Percentiles rank a stretch among this genome's conserved stretches.
These are phyloP conservation scores for Mechanitis messenoides DNA, from an alignment of 2,888 invertebrate genomes.

Conservation along the genomic window DNA sequence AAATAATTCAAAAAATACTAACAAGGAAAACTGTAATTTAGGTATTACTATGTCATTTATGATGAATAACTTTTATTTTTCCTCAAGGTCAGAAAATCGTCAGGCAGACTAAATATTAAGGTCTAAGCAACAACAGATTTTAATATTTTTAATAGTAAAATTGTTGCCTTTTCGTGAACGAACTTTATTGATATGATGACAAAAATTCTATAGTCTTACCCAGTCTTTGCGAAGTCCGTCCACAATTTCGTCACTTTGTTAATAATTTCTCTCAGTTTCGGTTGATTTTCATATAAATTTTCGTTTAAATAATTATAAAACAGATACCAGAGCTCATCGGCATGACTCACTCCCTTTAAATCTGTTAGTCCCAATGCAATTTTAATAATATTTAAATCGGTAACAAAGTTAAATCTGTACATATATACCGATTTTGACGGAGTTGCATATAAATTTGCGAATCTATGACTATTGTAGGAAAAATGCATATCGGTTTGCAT, in stretches of 20 bases:
- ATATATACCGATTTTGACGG: constrained; percentile 40
- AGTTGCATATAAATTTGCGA: constrained; percentile 40
- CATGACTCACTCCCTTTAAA: constrained; percentile 60
- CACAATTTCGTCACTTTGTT: constrained; percentile 59
- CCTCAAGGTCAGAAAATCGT: no score
- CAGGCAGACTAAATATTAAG: no score
- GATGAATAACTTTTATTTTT: no score
- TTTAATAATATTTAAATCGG: constrained; percentile 51
- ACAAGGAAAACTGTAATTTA: no score
- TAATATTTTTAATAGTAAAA: no score
- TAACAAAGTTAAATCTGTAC: constrained; percentile 50
- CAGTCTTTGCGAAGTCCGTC: constrained; percentile 64
- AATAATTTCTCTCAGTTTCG: constrained; percentile 45
- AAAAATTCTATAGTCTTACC: constrained; percentile 42
- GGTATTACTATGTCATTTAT: no score
- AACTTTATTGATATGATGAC: no score
- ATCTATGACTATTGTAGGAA: constrained; percentile 44
- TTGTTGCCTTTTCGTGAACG: no score
- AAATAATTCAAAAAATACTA: no score
- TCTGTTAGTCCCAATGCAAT: constrained; percentile 23
- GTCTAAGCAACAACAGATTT: no score
- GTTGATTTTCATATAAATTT: constrained; percentile 44
- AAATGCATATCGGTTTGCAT: constrained; percentile 46
- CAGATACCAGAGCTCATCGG: constrained; percentile 66
- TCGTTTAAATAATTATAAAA: constrained; percentile 54